phyloP scores from a whole-genome alignment of 1,140 invertebrate species.

The Drosophila sturtevanti region DNA sequence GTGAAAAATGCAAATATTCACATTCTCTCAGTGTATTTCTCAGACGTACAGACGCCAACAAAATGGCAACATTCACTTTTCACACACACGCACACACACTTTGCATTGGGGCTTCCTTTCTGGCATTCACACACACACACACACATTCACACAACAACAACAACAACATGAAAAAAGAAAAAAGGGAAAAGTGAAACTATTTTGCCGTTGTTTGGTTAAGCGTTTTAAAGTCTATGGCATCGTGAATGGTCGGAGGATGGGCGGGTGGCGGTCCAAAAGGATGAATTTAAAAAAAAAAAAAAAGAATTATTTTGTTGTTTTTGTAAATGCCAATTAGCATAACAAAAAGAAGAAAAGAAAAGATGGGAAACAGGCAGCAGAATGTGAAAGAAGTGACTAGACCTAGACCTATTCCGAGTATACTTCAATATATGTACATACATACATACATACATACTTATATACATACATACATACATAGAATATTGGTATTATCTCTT shows the following conservation, averaged over 20 bases:
- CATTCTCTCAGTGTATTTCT: conserved; percentile 30
- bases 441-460: too few species aligned
- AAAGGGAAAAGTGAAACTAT: conserved; percentile 70
- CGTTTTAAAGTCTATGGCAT: conserved; percentile 70
- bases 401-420: conserved; percentile 13
- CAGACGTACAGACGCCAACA: conserved; percentile 49
- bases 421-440: conserved; percentile 36
- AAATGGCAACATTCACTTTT: conserved; percentile 72
- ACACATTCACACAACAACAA: conserved; percentile 14
- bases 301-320: too few species aligned
- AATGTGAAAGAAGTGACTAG: neutral
- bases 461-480: too few species aligned
- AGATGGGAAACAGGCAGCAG: conserved; percentile 22
- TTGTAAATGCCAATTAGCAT: conserved; percentile 76
- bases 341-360: conserved; percentile 54
- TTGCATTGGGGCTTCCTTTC: conserved; percentile 48
- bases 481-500: conserved; percentile 39
- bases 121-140: conserved; percentile 62
- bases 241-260: conserved; percentile 22
- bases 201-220: conserved; percentile 73
- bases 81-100: conserved; percentile 45
- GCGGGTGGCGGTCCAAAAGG: conserved; percentile 25
- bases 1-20: neutral
- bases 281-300: conserved; percentile 28
- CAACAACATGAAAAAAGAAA: conserved; percentile 20